Evolutionary conservation across 1,140 invertebrate species (phyloP).

Genomic region (Heliconius hermathena): DNA sequence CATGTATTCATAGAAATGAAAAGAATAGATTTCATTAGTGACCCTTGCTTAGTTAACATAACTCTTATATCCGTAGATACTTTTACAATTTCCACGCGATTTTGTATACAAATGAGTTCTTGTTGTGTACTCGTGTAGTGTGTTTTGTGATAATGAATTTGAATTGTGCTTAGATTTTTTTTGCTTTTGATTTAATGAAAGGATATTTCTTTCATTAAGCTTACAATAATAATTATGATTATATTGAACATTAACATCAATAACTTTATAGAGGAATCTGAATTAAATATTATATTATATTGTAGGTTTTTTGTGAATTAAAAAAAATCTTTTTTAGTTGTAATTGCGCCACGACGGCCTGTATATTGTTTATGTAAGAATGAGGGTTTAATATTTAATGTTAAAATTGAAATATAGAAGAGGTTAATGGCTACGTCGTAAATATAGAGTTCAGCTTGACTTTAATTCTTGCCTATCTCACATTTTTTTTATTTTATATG

Average conservation of each 20-base stretch:
- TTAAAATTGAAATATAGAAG: too few relatives aligned
- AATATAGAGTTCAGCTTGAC: too few relatives aligned
- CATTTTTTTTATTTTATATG: too few relatives aligned
- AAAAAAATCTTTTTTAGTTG: neutral
- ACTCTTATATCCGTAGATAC: neutral
- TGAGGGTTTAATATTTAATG: too few relatives aligned
- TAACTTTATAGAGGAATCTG: too few relatives aligned
- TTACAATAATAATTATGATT: neutral
- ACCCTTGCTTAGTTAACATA: conserved; percentile 9
- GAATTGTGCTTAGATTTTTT: neutral
- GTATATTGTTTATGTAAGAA: neutral
- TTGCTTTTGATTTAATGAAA: neutral
- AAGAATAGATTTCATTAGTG: conserved; percentile 9
- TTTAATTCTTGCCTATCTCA: too few relatives aligned
- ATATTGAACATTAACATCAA: neutral
- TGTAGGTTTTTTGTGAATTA: too few relatives aligned
- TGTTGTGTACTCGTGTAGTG: neutral
- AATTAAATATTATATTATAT: too few relatives aligned
- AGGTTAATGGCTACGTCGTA: too few relatives aligned
- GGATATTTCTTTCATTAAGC: neutral
- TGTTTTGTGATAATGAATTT: neutral
- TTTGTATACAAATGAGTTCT: neutral
- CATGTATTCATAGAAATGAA: neutral
- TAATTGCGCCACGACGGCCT: neutral
- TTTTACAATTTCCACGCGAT: conserved; percentile 6